A percentile compares a stretch with the other conserved stretches of the same genome.
These are phyloP conservation scores for Solenopsis fugax DNA, from an alignment of 1,140 invertebrate species.

Conservation along the genomic window DNA sequence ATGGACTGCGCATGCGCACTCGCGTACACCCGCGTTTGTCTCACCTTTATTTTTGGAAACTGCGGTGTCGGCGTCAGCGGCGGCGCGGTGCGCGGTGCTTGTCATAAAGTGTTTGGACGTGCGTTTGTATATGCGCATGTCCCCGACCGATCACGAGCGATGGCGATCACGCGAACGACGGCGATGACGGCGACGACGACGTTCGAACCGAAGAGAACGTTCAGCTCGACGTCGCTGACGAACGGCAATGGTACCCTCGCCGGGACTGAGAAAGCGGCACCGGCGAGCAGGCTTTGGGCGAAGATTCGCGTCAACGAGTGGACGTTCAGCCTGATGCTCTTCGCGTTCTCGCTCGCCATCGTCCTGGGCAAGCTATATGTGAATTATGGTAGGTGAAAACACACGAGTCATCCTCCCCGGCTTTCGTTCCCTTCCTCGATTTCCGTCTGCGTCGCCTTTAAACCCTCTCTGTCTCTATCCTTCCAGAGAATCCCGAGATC, in stretches of 20 bases:
- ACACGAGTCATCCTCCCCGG: background rate
- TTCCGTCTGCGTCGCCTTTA: background rate
- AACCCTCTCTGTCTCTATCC: too few relatives aligned
- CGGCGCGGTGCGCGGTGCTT: background rate
- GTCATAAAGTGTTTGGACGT: background rate
- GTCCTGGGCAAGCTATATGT: slow-evolving; percentile 76
- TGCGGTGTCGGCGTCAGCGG: background rate
- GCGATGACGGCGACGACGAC: background rate
- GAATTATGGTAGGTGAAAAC: slow-evolving; percentile 75
- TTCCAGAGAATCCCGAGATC: background rate
- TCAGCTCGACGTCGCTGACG: background rate
- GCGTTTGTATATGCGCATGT: slow-evolving; percentile 6
- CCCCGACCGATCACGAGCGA: background rate
- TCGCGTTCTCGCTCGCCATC: slow-evolving; percentile 75
- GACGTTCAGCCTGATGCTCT: slow-evolving; percentile 75
- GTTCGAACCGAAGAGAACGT: background rate
- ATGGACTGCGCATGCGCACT: slow-evolving; percentile 42
- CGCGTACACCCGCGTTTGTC: slow-evolving; percentile 38
- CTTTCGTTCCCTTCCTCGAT: background rate
- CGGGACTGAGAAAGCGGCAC: background rate
- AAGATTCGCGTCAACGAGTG: slow-evolving; percentile 75
- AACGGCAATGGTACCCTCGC: slow-evolving; percentile 12
- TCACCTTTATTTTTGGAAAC: slow-evolving; percentile 73
- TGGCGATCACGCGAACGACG: background rate
- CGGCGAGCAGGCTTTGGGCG: slow-evolving; percentile 63